Conservation (phyloP, 2,113 vertebrate species). For the Rutilus rutilus region DNA sequence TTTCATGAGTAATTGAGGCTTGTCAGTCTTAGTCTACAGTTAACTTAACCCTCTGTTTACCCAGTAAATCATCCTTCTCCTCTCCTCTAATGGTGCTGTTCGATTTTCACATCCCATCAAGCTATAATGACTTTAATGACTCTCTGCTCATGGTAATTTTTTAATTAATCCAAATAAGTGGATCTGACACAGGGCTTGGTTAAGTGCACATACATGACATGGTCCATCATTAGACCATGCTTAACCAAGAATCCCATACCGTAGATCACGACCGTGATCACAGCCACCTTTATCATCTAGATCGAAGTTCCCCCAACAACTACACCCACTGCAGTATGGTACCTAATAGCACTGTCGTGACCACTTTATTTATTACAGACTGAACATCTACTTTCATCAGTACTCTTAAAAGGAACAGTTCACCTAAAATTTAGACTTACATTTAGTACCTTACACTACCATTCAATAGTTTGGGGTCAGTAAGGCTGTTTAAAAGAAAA, state of each 20-base stretch:
- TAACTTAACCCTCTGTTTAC: constrained; percentile 24
- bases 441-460: too few relatives aligned
- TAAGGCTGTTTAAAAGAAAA: not conserved
- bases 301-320: constrained; percentile 43
- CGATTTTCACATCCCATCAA: constrained; percentile 56
- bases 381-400: not conserved
- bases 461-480: not conserved
- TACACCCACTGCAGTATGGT: constrained; percentile 7
- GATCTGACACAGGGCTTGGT: constrained; percentile 57
- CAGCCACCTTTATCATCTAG: constrained; percentile 57
- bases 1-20: not conserved
- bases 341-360: constrained; percentile 5
- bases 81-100: constrained; percentile 38
- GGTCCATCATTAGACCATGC: constrained; percentile 46
- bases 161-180: constrained; percentile 71
- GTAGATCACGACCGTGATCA: constrained; percentile 56
- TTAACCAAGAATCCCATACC: constrained; percentile 38
- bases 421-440: not conserved
- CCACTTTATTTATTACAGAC: not conserved
- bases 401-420: not conserved
- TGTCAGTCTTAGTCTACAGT: constrained; percentile 2
- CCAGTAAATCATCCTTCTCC: constrained; percentile 30
- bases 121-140: constrained; percentile 66
- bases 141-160: constrained; percentile 67
- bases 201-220: constrained; percentile 50